Evolutionary conservation across 2,113 vertebrate genomes (phyloP).

Genomic region (Thermophis baileyi): DNA sequence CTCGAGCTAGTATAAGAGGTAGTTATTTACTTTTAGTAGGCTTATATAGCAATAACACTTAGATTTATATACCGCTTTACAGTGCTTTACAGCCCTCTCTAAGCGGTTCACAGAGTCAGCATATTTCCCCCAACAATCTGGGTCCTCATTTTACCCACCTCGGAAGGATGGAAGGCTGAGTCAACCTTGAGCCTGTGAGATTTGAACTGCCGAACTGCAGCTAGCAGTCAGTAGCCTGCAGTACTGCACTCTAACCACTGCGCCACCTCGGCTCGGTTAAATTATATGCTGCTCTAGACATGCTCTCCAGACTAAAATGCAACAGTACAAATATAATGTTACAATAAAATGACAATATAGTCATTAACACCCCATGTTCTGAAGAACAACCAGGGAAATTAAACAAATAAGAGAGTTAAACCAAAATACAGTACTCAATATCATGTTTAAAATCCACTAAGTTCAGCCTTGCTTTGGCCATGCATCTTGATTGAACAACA

Average conservation of each 20-base stretch:
- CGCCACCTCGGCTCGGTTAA: too few species aligned
- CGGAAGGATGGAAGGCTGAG: too few species aligned
- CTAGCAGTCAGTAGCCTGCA: too few species aligned
- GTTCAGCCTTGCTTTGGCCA: background rate
- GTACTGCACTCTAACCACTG: too few species aligned
- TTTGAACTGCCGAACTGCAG: too few species aligned
- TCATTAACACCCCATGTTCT: background rate
- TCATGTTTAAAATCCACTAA: background rate
- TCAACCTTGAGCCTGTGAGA: too few species aligned
- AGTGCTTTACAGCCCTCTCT: too few species aligned
- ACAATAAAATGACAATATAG: background rate
- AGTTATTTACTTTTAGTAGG: background rate
- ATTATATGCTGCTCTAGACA: background rate
- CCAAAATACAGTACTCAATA: background rate
- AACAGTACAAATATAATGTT: background rate
- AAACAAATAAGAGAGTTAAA: background rate
- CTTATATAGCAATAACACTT: too few species aligned
- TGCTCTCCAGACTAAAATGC: background rate
- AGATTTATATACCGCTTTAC: too few species aligned
- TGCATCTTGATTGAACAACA: background rate
- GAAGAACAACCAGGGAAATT: background rate
- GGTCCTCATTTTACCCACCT: too few species aligned
- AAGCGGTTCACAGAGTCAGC: too few species aligned
- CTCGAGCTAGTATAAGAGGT: background rate
- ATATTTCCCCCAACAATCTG: too few species aligned